phyloP scores from a whole-genome alignment of 2,797 vertebrate species.

The Tapirus indicus region DNA sequence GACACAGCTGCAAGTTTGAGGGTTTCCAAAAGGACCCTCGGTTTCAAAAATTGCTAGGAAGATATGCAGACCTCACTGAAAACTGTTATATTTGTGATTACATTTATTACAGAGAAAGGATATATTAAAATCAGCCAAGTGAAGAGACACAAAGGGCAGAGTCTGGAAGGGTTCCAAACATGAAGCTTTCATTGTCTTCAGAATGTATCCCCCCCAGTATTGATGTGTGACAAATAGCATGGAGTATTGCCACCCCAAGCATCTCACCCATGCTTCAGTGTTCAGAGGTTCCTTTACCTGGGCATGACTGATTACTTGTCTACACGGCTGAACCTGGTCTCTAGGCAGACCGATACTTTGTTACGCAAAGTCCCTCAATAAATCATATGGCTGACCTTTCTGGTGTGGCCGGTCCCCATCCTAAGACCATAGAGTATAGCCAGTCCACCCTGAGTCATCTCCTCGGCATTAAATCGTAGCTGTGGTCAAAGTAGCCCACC shows the following conservation, averaged over 20 bases:
- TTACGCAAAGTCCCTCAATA: not conserved
- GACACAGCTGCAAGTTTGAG: not conserved
- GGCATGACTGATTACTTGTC: not conserved
- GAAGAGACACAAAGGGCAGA: not conserved
- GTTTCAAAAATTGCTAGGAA: not conserved
- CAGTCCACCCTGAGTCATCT: not conserved
- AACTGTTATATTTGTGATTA: not conserved
- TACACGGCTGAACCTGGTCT: not conserved
- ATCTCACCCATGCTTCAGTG: not conserved
- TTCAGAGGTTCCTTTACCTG: not conserved
- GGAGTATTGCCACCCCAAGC: not conserved
- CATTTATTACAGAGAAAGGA: not conserved
- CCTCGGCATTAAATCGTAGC: not conserved
- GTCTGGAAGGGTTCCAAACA: not conserved
- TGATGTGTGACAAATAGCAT: not conserved
- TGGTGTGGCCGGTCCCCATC: not conserved
- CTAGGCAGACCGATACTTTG: too few relatives aligned
- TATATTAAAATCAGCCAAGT: not conserved
- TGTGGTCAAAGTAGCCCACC: not conserved
- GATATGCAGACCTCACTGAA: not conserved
- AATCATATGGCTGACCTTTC: not conserved
- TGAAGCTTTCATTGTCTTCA: not conserved
- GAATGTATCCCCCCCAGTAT: not conserved
- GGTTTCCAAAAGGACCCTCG: not conserved
- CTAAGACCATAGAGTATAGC: not conserved